These are phyloP conservation scores for Drosophila guanche DNA, from an alignment of 1,140 invertebrate species.

Conservation along the genomic window DNA sequence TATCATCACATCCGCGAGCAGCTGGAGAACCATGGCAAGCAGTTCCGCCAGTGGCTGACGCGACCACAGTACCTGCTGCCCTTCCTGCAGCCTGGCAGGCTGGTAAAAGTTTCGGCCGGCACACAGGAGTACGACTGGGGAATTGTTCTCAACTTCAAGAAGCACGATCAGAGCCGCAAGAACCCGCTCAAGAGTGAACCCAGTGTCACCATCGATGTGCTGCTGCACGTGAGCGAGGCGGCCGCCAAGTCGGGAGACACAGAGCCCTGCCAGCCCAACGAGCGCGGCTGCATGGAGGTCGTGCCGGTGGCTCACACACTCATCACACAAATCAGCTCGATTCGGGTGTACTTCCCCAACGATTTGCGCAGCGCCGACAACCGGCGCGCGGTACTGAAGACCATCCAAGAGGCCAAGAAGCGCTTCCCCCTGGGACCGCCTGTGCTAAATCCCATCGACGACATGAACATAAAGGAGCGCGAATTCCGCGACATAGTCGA, in stretches of 20 bases:
- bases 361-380: slow-evolving; percentile 94
- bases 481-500: slow-evolving; percentile 91
- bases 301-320: slow-evolving; percentile 93
- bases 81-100: slow-evolving; percentile 96
- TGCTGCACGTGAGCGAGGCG: slow-evolving; percentile 90
- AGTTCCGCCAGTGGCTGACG: slow-evolving; percentile 92
- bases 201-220: slow-evolving; percentile 91
- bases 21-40: slow-evolving; percentile 88
- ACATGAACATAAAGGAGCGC: slow-evolving; percentile 97
- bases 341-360: slow-evolving; percentile 95
- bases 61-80: slow-evolving; percentile 95
- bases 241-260: slow-evolving; percentile 86
- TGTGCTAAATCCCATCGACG: slow-evolving; percentile 95
- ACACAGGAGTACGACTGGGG: slow-evolving; percentile 97
- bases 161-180: slow-evolving; percentile 85
- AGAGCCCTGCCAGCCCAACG: slow-evolving; percentile 86
- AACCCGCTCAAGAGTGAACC: slow-evolving; percentile 86
- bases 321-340: slow-evolving; percentile 94
- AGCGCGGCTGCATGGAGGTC: slow-evolving; percentile 88
- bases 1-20: slow-evolving; percentile 95
- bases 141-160: slow-evolving; percentile 96
- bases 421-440: slow-evolving; percentile 94
- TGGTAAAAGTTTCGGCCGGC: slow-evolving; percentile 95
- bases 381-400: slow-evolving; percentile 92
- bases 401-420: slow-evolving; percentile 95